Conservation (phyloP, 2,113 vertebrate species). For the Lampris incognitus region DNA sequence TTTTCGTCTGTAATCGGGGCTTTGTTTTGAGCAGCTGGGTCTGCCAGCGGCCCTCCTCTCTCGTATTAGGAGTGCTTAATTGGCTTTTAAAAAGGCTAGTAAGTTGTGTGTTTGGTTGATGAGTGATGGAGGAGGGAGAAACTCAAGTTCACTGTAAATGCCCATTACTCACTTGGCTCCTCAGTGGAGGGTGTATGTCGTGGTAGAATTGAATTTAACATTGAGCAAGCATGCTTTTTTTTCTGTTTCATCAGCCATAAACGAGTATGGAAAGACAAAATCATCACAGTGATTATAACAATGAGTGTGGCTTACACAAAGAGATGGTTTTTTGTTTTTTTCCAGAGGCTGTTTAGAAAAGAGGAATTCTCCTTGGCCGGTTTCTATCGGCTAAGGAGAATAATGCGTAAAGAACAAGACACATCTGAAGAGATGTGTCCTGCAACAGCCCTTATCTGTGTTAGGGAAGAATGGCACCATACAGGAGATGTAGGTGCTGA, state of each 20-base stretch:
- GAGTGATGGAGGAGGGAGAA: conserved; percentile 40
- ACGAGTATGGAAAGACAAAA: background rate
- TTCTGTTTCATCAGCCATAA: background rate
- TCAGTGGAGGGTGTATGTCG: background rate
- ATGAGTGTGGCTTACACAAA: background rate
- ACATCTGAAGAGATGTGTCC: conserved; percentile 1
- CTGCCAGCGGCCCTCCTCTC: conserved; percentile 25
- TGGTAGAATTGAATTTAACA: conserved; percentile 7
- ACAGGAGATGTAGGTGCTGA: conserved; percentile 5
- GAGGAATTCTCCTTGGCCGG: background rate
- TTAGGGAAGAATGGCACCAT: conserved; percentile 1
- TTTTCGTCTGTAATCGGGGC: conserved; percentile 38
- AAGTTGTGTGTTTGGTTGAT: conserved; percentile 42
- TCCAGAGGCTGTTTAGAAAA: background rate
- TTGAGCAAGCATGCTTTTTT: conserved; percentile 5
- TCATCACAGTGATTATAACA: background rate
- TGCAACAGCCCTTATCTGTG: background rate
- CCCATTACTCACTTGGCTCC: conserved; percentile 1
- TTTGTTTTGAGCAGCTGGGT: conserved; percentile 43
- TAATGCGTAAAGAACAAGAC: background rate
- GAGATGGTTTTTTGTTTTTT: background rate
- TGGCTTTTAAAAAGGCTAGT: conserved; percentile 42
- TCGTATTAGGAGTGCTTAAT: conserved; percentile 47
- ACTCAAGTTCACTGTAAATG: conserved; percentile 27
- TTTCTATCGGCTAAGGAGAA: background rate